These are phyloP conservation scores for Sanderia malayensis DNA, from an alignment of 30 jellyfish, hydroid and myxozoan genomes.

Conservation along the genomic window DNA sequence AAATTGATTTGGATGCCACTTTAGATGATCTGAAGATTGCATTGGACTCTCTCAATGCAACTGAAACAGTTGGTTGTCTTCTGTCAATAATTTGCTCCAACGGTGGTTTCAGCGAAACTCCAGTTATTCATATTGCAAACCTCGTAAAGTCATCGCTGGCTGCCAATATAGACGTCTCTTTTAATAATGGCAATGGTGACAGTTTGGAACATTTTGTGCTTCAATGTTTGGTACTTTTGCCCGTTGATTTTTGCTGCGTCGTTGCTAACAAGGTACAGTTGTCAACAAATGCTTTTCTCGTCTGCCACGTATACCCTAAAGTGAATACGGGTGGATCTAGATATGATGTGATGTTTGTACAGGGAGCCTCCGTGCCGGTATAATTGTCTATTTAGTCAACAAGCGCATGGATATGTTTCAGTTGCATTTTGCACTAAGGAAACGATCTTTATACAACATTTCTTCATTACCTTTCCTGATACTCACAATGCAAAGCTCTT, in stretches of 20 bases:
- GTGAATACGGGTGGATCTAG: no score
- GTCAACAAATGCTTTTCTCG: no score
- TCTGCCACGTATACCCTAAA: no score
- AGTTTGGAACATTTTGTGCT: conserved; percentile 42
- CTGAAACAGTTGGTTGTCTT: conserved; percentile 55
- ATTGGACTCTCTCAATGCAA: conserved; percentile 23
- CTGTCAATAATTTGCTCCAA: conserved; percentile 46
- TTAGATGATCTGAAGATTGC: conserved; percentile 33
- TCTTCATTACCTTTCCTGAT: no score
- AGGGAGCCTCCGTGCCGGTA: no score
- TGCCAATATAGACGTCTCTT: neutral
- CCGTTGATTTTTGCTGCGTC: conserved; percentile 58
- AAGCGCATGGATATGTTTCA: no score
- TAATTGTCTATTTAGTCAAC: no score
- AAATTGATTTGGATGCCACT: conserved; percentile 49
- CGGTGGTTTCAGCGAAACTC: conserved; percentile 58
- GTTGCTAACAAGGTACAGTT: conserved; percentile 59
- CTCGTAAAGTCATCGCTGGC: conserved; percentile 34
- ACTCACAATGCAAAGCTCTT: no score
- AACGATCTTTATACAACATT: no score
- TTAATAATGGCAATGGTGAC: neutral
- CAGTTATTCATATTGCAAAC: conserved; percentile 58
- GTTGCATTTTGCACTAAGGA: no score
- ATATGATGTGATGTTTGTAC: no score
- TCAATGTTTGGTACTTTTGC: conserved; percentile 59